These are phyloP conservation scores for Parotia lawesii DNA, from an alignment of 2,113 vertebrate genomes.

Conservation along the genomic window DNA sequence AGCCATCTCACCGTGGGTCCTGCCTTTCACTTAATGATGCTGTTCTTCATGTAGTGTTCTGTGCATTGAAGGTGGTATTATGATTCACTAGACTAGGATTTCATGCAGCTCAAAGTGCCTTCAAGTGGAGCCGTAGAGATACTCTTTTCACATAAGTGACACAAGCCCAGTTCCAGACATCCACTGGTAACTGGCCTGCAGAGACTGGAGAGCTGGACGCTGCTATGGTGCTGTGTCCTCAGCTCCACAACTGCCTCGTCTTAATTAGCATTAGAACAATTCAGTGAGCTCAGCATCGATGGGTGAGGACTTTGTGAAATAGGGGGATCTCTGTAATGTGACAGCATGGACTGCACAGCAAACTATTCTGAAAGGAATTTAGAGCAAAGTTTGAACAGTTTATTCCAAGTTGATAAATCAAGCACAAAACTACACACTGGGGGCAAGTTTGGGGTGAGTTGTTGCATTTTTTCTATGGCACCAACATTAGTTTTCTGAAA, in stretches of 20 bases:
- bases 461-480: neutral
- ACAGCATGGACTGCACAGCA: neutral
- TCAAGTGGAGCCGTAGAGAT: neutral
- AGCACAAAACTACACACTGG: neutral
- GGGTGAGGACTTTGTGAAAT: neutral
- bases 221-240: fast-evolving
- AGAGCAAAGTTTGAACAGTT: neutral
- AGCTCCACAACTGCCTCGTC: neutral
- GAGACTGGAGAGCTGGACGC: neutral
- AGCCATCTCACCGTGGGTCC: neutral
- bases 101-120: neutral
- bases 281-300: fast-evolving
- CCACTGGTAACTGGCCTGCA: neutral
- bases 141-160: neutral
- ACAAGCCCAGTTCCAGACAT: neutral
- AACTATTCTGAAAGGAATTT: neutral
- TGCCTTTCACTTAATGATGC: neutral
- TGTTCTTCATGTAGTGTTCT: neutral
- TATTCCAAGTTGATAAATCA: neutral
- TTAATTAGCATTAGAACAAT: neutral
- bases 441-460: neutral
- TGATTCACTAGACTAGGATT: neutral
- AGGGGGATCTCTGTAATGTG: neutral
- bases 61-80: neutral
- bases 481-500: neutral